Evolutionary conservation across 2,888 invertebrate genomes (phyloP).

Genomic region (Cheilosia pagana): DNA sequence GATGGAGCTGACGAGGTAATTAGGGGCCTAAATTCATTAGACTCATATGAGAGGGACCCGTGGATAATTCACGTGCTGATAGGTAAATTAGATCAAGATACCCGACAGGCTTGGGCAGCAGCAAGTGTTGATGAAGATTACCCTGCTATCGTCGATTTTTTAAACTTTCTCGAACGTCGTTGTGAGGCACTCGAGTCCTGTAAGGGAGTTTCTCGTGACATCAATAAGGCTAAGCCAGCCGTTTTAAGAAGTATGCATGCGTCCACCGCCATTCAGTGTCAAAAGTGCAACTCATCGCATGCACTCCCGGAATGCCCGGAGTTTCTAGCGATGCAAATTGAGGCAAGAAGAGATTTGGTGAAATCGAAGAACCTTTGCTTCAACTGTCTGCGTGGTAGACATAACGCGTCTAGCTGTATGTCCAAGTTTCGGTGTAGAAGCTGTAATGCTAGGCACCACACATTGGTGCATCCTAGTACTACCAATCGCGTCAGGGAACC

Average conservation of each 20-base stretch:
- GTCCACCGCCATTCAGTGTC: too few species aligned
- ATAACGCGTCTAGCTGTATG: not conserved
- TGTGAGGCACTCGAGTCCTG: too few species aligned
- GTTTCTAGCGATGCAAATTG: too few species aligned
- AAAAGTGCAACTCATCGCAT: too few species aligned
- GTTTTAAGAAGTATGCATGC: too few species aligned
- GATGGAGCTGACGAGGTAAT: constrained; percentile 7
- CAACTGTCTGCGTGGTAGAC: constrained; percentile 7
- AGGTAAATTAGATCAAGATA: not conserved
- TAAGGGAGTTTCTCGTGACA: too few species aligned
- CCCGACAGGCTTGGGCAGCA: constrained; percentile 22
- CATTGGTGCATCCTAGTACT: too few species aligned
- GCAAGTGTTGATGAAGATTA: constrained; percentile 4
- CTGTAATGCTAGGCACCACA: constrained; percentile 26
- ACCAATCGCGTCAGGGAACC: not conserved
- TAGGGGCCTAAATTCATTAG: too few species aligned
- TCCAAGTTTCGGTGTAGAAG: constrained; percentile 16
- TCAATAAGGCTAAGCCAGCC: too few species aligned
- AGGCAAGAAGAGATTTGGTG: not conserved
- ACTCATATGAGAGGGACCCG: too few species aligned
- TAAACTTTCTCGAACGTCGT: constrained; percentile 45
- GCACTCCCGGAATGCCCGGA: too few species aligned
- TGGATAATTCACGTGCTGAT: too few species aligned
- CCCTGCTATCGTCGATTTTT: constrained; percentile 19
- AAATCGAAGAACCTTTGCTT: constrained; percentile 8